phyloP scores from a whole-genome alignment of 2,888 invertebrate species.

The Scaeva pyrastri region DNA sequence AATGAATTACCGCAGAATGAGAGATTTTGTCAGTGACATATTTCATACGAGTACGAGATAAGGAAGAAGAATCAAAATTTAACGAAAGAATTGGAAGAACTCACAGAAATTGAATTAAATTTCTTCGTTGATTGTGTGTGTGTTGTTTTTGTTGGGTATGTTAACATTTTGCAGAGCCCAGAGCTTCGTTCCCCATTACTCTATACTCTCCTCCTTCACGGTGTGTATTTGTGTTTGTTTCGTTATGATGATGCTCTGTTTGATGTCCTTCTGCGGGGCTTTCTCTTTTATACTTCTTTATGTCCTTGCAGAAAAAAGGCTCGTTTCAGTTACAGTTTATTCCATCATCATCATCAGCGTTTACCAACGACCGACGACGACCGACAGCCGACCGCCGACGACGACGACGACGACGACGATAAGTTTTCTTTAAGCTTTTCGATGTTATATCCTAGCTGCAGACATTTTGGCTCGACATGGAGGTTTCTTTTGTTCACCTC shows the following conservation, averaged over 20 bases:
- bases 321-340: conserved; percentile 29
- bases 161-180: conserved; percentile 1
- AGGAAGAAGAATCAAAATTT: neutral
- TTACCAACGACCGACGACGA: no score
- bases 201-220: neutral
- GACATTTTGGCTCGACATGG: conserved; percentile 73
- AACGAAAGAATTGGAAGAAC: conserved; percentile 8
- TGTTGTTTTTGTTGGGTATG: neutral
- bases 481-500: conserved; percentile 64
- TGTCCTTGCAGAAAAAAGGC: conserved; percentile 54
- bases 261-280: conserved; percentile 52
- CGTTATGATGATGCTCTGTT: conserved; percentile 16
- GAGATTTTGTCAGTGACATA: conserved; percentile 22
- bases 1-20: conserved; percentile 63
- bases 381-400: no score
- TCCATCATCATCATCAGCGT: conserved; percentile 1
- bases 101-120: conserved; percentile 11
- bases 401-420: neutral
- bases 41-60: neutral
- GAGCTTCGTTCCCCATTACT: conserved; percentile 1
- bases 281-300: conserved; percentile 48
- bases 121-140: conserved; percentile 4
- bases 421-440: conserved; percentile 46
- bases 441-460: conserved; percentile 64
- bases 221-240: conserved; percentile 6